Base-by-base conservation (phyloP, 2,797 vertebrate genomes). In the Tangara arthus region DNA sequence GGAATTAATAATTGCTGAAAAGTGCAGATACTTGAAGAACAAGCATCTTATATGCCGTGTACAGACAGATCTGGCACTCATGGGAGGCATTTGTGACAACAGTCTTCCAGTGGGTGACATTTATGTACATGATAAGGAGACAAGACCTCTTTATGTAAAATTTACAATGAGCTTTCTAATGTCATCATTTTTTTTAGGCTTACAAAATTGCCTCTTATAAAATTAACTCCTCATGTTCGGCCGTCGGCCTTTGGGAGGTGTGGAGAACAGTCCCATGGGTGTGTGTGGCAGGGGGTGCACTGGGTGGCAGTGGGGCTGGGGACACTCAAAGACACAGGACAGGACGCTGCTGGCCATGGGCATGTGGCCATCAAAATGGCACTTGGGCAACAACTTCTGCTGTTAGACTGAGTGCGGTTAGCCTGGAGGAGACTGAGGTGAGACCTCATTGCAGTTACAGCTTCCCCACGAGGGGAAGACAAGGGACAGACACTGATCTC, bases 61-160 rank as follows among this genome's bases (percentile, higher is more conserved):
- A 72, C 60, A 88, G 96, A 90, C 84, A 93, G 90, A 94, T 94
- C 90, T 4, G 14, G 89, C 90, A 89, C 90, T 94, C 88, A 71
- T 23, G 86, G 79, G 94, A 96, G 96, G 93, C 94, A 91, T 96
- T 94, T 93, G 87, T 97, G 96, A 90, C 96, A 97, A 91, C 94
- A 96, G 77, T 91, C 96, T 96, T 97, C 94, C 85, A 93, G 87
- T 78, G 84, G 94, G 87, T 96, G 94, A 95, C 93, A 95, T 97
- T 97, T 96, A 96, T 94, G 87, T 93, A 95, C 60, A 44, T 44
- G 73, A 92, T 92, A 70, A 93, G 92, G 87, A 92, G 82, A 89
- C 92, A 85, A 94, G 82, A 63, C 81, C 81, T 89, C 90, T 95
- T 94, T 78, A 88, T 93, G 84, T 93, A 91, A 94, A 95, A 93